Percentiles rank a stretch among this genome's conserved stretches.
Evolutionary conservation across 2,888 invertebrate species (phyloP).

Genomic region (Phengaris arion): DNA sequence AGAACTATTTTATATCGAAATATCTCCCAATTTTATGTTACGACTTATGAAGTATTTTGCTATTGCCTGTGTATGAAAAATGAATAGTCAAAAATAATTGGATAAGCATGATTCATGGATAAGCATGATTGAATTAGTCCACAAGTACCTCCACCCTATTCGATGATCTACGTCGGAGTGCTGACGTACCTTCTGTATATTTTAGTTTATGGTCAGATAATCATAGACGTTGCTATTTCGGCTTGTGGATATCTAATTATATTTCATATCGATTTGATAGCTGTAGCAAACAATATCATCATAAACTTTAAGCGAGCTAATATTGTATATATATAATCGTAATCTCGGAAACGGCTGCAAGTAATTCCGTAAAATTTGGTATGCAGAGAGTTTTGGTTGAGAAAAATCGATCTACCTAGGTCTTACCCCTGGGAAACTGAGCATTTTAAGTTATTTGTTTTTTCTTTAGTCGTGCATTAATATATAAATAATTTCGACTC

Average conservation of each 20-base stretch:
- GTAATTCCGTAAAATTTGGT: too few relatives aligned
- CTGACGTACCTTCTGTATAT: conserved; percentile 19
- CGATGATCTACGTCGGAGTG: not conserved
- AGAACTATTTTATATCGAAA: not conserved
- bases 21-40: not conserved
- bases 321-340: too few relatives aligned
- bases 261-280: conserved; percentile 3
- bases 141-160: not conserved
- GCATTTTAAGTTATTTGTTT: too few relatives aligned
- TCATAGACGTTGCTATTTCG: conserved; percentile 25
- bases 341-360: too few relatives aligned
- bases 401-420: too few relatives aligned
- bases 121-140: not conserved
- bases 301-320: too few relatives aligned
- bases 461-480: too few relatives aligned
- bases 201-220: conserved; percentile 3
- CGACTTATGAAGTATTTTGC: not conserved
- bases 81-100: not conserved
- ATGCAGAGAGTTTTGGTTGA: too few relatives aligned
- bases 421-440: too few relatives aligned
- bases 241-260: not conserved
- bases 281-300: not conserved
- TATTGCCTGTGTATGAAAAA: not conserved
- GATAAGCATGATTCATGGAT: too few relatives aligned
- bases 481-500: too few relatives aligned